Percentiles rank a stretch among this genome's conserved stretches.
Conservation (phyloP, 2,797 vertebrate genomes). For the Mionectes olivaceus region DNA sequence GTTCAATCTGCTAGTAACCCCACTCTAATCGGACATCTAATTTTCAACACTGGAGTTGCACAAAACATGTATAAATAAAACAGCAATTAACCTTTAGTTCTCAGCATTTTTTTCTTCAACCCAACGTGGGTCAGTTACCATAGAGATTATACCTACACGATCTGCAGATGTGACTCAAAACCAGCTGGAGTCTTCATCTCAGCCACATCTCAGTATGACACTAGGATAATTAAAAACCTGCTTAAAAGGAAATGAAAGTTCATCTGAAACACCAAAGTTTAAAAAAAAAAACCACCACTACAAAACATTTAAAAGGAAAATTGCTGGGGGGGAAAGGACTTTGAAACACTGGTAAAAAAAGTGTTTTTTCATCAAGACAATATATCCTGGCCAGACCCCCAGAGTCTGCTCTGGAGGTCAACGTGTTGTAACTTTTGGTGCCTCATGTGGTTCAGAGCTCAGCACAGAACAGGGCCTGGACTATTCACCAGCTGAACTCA, state of each 20-base stretch:
- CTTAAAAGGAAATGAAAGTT: constrained; percentile 59
- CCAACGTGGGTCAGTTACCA: constrained; percentile 72
- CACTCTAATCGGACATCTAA: constrained; percentile 68
- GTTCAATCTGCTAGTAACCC: constrained; percentile 59
- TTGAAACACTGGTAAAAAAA: not conserved
- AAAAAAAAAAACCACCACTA: not conserved
- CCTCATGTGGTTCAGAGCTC: not conserved
- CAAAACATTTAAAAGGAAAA: not conserved
- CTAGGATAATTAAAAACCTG: constrained; percentile 73
- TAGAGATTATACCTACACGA: constrained; percentile 69
- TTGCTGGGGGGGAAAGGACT: not conserved
- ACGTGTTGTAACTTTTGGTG: fast-evolving
- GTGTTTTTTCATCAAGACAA: not conserved
- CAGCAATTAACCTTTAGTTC: constrained; percentile 78
- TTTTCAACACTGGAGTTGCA: constrained; percentile 63
- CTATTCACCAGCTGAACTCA: not conserved
- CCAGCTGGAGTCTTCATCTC: constrained; percentile 28
- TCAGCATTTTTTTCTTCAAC: constrained; percentile 55
- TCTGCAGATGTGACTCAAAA: constrained; percentile 70
- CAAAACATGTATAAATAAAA: constrained; percentile 66
- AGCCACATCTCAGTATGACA: constrained; percentile 55
- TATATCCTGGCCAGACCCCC: not conserved
- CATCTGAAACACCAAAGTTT: constrained; percentile 16
- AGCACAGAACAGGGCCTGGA: not conserved
- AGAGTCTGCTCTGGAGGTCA: not conserved